Evolutionary conservation across 2,113 vertebrate species (phyloP).

Genomic region (Empidonax traillii): DNA sequence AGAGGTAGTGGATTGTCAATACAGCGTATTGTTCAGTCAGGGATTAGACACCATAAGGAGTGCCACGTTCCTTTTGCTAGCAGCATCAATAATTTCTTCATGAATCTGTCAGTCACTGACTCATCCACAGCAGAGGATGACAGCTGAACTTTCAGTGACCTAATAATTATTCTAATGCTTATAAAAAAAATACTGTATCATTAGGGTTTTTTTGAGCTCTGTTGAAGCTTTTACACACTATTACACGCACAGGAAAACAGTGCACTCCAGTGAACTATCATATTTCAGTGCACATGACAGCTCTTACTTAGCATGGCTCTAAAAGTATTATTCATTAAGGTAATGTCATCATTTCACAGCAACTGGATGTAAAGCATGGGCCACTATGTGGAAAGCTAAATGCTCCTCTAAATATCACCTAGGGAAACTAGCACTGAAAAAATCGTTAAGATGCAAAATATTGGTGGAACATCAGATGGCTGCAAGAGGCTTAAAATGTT

Average conservation of each 20-base stretch:
- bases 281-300: not conserved
- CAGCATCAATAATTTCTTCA: not conserved
- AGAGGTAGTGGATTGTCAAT: not conserved
- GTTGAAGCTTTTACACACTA: not conserved
- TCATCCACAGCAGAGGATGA: not conserved
- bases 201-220: not conserved
- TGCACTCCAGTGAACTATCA: not conserved
- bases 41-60: not conserved
- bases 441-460: not conserved
- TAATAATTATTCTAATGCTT: slow-evolving; percentile 6
- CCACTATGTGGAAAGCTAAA: not conserved
- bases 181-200: not conserved
- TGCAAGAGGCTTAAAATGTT: not conserved
- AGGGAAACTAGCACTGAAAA: not conserved
- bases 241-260: not conserved
- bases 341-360: not conserved
- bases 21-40: not conserved
- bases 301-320: not conserved
- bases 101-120: not conserved
- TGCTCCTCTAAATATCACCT: not conserved
- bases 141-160: slow-evolving; percentile 33
- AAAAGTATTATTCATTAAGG: not conserved
- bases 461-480: not conserved
- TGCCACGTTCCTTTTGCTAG: not conserved
- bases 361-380: not conserved